A percentile compares a stretch with the other conserved stretches of the same genome.
phyloP scores from a whole-genome alignment of 2,113 vertebrate species.

The Heterochromis multidens region DNA sequence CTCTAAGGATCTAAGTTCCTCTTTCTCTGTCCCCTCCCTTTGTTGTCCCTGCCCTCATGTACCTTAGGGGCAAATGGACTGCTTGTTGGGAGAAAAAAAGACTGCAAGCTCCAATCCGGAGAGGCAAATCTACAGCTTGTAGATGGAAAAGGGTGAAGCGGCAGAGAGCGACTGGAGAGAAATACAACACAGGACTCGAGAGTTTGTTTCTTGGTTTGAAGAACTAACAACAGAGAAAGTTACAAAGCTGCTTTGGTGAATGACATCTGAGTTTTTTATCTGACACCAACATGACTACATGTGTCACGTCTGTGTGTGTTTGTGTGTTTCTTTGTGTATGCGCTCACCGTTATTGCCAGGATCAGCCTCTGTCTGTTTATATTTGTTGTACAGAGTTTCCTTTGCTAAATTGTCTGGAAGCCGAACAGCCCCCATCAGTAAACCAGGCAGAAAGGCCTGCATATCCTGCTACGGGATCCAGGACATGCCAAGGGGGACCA shows the following conservation, averaged over 20 bases:
- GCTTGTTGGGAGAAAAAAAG: conserved; percentile 10
- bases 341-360: conserved; percentile 49
- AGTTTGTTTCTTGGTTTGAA: not conserved
- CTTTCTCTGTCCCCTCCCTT: conserved; percentile 19
- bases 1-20: conserved; percentile 63
- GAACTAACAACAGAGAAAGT: not conserved
- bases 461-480: conserved; percentile 60
- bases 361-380: conserved; percentile 71
- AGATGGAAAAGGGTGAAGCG: not conserved
- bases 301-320: conserved; percentile 1
- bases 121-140: not conserved
- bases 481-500: conserved; percentile 58
- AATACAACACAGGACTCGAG: not conserved
- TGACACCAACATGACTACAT: not conserved
- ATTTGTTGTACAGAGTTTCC: conserved; percentile 77
- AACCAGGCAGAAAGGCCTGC: conserved; percentile 86
- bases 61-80: conserved; percentile 49
- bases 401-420: conserved; percentile 87
- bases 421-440: conserved; percentile 82
- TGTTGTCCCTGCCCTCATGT: conserved; percentile 1
- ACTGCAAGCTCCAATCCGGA: not conserved
- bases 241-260: not conserved
- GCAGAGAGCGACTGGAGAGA: not conserved
- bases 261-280: not conserved
- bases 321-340: conserved; percentile 27